Percentiles rank a stretch among this genome's conserved stretches.
These are phyloP conservation scores for Spongilla lacustris DNA, from an alignment of 37 sponge, comb jelly and placozoan species.

Conservation along the genomic window DNA sequence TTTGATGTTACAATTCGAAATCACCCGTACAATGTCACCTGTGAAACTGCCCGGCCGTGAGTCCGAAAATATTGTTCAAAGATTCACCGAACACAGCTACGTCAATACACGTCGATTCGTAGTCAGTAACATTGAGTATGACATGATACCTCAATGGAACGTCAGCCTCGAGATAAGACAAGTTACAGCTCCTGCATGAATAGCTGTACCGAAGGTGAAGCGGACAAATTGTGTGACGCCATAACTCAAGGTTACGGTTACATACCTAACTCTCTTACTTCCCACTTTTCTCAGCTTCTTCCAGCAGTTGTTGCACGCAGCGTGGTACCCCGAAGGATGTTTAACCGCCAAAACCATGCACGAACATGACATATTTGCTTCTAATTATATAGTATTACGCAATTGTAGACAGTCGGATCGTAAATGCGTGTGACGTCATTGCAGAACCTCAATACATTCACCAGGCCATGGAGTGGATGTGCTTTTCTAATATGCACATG, in stretches of 20 bases:
- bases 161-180: neutral
- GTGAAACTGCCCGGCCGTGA: slow-evolving; percentile 9
- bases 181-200: neutral
- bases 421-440: no score
- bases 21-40: neutral
- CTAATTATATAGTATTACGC: no score
- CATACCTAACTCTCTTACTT: neutral
- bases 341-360: neutral
- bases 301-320: neutral
- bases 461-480: no score
- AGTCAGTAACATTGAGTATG: neutral
- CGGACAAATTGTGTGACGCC: no score
- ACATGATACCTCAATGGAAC: neutral
- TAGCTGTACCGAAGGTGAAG: neutral
- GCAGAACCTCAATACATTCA: no score
- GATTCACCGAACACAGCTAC: slow-evolving; percentile 16
- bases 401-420: no score
- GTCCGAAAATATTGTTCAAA: slow-evolving; percentile 17
- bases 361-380: neutral
- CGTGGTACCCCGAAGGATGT: neutral
- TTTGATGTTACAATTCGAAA: neutral
- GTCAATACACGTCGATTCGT: neutral
- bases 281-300: neutral
- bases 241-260: neutral
- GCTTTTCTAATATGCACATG: no score